Evolutionary conservation across 2,113 vertebrate species (phyloP).

Genomic region (Tretioscincus oriximinensis): DNA sequence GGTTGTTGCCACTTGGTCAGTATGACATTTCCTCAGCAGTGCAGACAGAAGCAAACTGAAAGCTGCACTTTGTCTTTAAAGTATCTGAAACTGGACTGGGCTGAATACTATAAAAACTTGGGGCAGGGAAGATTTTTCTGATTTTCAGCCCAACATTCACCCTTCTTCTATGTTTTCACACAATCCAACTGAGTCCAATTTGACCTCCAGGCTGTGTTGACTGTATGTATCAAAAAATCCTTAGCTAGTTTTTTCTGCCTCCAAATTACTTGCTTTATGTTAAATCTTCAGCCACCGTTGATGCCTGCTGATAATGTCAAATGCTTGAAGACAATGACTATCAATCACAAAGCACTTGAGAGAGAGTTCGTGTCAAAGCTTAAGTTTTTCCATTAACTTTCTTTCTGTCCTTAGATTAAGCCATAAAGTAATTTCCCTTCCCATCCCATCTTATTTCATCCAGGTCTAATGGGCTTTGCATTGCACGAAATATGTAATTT

Average conservation of each 20-base stretch:
- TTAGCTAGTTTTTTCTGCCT: not conserved
- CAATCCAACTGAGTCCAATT: not conserved
- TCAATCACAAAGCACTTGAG: not conserved
- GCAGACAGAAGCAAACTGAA: not conserved
- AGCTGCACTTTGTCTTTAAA: no score
- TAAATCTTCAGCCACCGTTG: not conserved
- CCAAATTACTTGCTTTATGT: not conserved
- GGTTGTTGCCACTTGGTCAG: no score
- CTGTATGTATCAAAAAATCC: not conserved
- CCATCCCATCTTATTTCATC: not conserved
- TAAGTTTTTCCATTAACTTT: not conserved
- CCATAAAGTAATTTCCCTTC: not conserved
- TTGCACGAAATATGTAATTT: not conserved
- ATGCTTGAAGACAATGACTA: not conserved
- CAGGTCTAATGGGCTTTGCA: not conserved
- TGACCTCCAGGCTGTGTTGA: not conserved
- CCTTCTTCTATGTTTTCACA: not conserved
- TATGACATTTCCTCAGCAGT: no score
- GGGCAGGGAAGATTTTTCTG: no score
- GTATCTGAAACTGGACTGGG: no score
- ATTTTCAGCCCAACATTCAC: no score
- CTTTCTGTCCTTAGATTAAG: not conserved
- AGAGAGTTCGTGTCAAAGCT: not conserved
- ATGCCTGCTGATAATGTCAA: not conserved
- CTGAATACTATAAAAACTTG: no score